Evolutionary conservation across 2,113 vertebrate genomes (phyloP), one percentile per base, ranked within the genome.

Genomic region (Silurus meridionalis): DNA sequence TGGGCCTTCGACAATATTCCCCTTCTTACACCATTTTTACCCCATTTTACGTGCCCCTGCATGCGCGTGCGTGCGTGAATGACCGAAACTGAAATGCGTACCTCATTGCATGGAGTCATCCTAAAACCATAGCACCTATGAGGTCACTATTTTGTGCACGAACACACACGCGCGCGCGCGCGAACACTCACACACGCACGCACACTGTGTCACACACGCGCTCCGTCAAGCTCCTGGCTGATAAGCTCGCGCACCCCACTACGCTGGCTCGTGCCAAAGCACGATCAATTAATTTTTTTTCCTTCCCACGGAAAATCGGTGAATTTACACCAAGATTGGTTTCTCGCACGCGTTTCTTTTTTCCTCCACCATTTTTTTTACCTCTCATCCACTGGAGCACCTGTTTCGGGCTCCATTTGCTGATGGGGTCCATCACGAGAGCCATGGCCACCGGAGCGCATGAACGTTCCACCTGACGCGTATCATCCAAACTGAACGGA

Each of bases 351-450:
- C 72, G 9, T 37, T 6, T 25, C 21, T 17, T n/a, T 52, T 21
- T 74, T 25, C 0, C 7, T 55, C 3, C 9, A 5, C 10, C 19
- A 5, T 21, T 80, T 11, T 60, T 79, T 80, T 77, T 95, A 96
- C 96, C 95, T 96, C 96, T 95, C 95, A 94, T 96, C 94, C 95
- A 96, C 93, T 95, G 95, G 92, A 95, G 94, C 90, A 96, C 95
- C 93, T 96, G 95, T 93, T 96, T 95, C 90, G 93, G 93, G 91
- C 91, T 94, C 95, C 95, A 95, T 94, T 96, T 97, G 92, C 93
- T 94, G 93, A 96, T 95, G 92, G 95, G 94, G 94, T 96, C 94
- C 93, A 94, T 96, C 90, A 95, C 94, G 90, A 96, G 93, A 92
- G 95, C 95, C 95, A 96, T 96, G 86, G 83, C 86, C 91, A 91